These are phyloP conservation scores for Cecidostiba fungosa DNA, from an alignment of 2,888 invertebrate genomes.

Conservation along the genomic window DNA sequence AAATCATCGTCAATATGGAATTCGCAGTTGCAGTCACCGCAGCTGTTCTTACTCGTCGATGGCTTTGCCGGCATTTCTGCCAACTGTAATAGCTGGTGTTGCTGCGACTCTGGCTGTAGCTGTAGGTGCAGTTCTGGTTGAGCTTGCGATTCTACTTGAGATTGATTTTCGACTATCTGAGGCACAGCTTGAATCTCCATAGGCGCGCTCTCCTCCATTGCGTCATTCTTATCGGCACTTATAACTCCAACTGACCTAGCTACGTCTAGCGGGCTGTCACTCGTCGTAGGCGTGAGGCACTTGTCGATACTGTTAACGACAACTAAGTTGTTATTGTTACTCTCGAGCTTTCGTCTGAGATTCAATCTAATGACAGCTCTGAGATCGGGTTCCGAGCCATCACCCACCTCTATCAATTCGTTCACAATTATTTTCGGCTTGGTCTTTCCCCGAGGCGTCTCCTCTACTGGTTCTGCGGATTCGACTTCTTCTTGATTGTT, in stretches of 20 bases:
- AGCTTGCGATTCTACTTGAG: background rate
- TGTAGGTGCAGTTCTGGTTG: background rate
- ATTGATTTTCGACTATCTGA: background rate
- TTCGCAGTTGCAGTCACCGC: background rate
- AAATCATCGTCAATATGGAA: background rate
- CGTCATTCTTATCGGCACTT: background rate
- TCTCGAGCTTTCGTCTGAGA: constrained; percentile 43
- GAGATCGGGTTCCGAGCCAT: background rate
- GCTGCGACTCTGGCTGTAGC: background rate
- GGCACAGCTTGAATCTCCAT: background rate
- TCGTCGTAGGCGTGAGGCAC: background rate
- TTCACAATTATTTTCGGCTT: constrained; percentile 1
- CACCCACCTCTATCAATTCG: background rate
- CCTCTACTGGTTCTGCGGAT: background rate
- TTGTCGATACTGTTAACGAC: constrained; percentile 27
- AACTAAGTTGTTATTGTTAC: constrained; percentile 50
- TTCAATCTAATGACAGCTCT: constrained; percentile 19
- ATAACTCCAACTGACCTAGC: background rate
- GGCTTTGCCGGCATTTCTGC: background rate
- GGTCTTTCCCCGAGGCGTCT: background rate
- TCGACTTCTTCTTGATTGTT: background rate
- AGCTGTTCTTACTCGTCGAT: constrained; percentile 17
- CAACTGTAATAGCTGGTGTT: background rate
- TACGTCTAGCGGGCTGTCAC: background rate
- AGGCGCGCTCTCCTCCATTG: background rate